A percentile compares a stretch with the other conserved stretches of the same genome.
These are phyloP conservation scores for Tubulanus polymorphus DNA, from an alignment of 2,888 invertebrate genomes.

Conservation along the genomic window DNA sequence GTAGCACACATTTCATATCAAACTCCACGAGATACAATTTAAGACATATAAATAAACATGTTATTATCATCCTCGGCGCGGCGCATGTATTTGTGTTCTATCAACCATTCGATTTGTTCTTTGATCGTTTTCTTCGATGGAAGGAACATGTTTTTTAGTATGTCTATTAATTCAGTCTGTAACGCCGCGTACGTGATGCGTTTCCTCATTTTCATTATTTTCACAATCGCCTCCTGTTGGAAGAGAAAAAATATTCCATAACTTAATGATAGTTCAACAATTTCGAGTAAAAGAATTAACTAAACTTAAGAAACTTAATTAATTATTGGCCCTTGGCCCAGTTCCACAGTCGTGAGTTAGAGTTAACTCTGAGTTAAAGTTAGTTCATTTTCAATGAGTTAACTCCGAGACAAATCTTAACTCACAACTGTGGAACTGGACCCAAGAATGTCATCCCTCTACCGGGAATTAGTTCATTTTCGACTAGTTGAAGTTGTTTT, in stretches of 20 bases:
- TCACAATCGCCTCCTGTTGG: slow-evolving; percentile 90
- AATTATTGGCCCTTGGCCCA: too few species aligned
- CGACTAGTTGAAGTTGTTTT: too few species aligned
- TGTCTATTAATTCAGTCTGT: slow-evolving; percentile 95
- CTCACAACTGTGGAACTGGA: too few species aligned
- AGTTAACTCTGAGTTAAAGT: too few species aligned
- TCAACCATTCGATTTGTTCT: slow-evolving; percentile 98
- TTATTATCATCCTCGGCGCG: slow-evolving; percentile 97
- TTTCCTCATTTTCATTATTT: slow-evolving; percentile 98
- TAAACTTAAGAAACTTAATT: too few species aligned
- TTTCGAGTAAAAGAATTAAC: too few species aligned
- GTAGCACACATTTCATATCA: background rate
- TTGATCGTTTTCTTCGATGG: slow-evolving; percentile 99
- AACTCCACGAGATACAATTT: slow-evolving; percentile 5
- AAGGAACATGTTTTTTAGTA: slow-evolving; percentile 98
- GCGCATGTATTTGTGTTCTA: slow-evolving; percentile 96
- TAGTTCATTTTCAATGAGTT: too few species aligned
- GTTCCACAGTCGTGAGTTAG: too few species aligned
- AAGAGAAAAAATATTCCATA: slow-evolving; percentile 5
- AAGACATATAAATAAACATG: slow-evolving; percentile 94
- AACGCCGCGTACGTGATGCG: slow-evolving; percentile 88
- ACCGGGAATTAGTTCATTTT: too few species aligned
- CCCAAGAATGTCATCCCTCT: too few species aligned
- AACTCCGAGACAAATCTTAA: too few species aligned
- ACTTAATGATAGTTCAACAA: too few species aligned